Evolutionary conservation across 1,140 invertebrate genomes (phyloP).

Genomic region (Drosophila parvula): DNA sequence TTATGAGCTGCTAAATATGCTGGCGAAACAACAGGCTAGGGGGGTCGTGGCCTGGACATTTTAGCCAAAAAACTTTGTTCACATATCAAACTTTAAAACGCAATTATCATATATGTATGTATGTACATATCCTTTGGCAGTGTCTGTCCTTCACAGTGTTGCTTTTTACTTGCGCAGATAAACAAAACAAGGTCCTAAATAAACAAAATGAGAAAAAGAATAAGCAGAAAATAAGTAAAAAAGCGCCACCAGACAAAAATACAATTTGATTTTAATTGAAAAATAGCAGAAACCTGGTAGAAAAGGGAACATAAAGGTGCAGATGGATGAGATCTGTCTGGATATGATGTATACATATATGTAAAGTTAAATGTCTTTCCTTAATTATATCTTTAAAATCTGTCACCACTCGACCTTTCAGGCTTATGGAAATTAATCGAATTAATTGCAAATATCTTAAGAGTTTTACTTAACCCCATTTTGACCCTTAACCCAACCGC

Average conservation of each 20-base stretch:
- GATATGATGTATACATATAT: neutral
- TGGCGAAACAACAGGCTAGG: slow-evolving; percentile 30
- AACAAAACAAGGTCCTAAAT: slow-evolving; percentile 73
- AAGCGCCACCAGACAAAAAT: slow-evolving; percentile 59
- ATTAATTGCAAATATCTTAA: slow-evolving; percentile 53
- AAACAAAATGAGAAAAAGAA: slow-evolving; percentile 56
- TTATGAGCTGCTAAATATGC: slow-evolving; percentile 79
- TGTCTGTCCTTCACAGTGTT: slow-evolving; percentile 41
- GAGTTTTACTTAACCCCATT: neutral
- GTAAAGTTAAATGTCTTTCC: neutral
- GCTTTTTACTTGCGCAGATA: slow-evolving; percentile 70
- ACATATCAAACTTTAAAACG: slow-evolving; percentile 63
- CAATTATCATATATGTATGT: slow-evolving; percentile 64
- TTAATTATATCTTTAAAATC: neutral
- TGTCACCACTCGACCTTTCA: neutral
- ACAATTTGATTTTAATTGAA: slow-evolving; percentile 75
- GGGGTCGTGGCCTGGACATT: slow-evolving; percentile 17
- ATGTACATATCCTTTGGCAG: slow-evolving; percentile 13
- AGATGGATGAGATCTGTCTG: slow-evolving; percentile 15
- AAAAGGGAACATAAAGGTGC: slow-evolving; percentile 8
- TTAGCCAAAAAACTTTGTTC: slow-evolving; percentile 47
- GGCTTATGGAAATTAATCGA: slow-evolving; percentile 47
- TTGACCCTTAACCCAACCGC: slow-evolving; percentile 11
- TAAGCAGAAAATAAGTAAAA: slow-evolving; percentile 49
- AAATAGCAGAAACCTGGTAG: slow-evolving; percentile 49